Evolutionary conservation across 2,888 invertebrate genomes (phyloP).

Genomic region (Hemicrepidius hirtus): DNA sequence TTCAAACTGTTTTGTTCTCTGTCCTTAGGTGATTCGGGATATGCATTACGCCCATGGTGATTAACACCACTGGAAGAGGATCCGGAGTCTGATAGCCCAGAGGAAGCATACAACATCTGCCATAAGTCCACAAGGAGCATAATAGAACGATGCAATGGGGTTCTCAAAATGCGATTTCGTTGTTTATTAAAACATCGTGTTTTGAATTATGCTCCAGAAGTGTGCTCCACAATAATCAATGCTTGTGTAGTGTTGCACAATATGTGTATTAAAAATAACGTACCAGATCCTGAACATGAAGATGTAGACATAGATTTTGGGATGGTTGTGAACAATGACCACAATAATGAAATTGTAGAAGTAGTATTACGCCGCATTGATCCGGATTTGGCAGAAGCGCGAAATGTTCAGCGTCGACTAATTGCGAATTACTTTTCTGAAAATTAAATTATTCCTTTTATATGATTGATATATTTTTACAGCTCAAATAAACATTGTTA

Average conservation of each 20-base stretch:
- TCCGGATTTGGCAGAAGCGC: not conserved
- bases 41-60: conserved; percentile 51
- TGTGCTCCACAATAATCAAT: conserved; percentile 52
- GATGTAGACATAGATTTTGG: not conserved
- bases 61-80: conserved; percentile 41
- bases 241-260: conserved; percentile 48
- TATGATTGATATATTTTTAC: no score
- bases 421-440: not conserved
- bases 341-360: not conserved
- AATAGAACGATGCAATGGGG: no score
- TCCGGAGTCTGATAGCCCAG: conserved; percentile 27
- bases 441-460: no score
- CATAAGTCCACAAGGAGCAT: conserved; percentile 54
- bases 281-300: not conserved
- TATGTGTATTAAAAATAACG: conserved; percentile 11
- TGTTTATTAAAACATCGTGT: conserved; percentile 54
- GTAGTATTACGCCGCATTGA: not conserved
- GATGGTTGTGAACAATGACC: not conserved
- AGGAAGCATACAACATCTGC: no score
- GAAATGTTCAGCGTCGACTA: not conserved
- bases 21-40: conserved; percentile 54
- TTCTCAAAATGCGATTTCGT: conserved; percentile 55
- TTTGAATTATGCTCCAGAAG: conserved; percentile 53
- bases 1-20: no score
- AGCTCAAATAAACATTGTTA: no score